phyloP scores from a whole-genome alignment of 1,140 invertebrate genomes.

The Brachionus plicatilis region DNA sequence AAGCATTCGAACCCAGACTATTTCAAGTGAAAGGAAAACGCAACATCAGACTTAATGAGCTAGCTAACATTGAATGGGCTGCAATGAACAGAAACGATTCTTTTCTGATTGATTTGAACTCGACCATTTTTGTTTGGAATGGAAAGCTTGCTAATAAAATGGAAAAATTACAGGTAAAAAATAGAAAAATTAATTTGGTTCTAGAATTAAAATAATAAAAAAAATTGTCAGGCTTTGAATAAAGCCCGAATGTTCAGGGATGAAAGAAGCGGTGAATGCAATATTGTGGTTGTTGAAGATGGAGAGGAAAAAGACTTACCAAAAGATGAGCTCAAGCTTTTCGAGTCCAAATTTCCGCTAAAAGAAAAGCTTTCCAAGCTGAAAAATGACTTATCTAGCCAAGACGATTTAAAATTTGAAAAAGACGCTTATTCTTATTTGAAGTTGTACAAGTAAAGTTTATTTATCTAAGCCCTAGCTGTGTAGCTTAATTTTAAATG shows the following conservation, averaged over 20 bases:
- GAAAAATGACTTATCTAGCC: not conserved
- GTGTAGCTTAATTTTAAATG: not conserved
- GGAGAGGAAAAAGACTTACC: conserved; percentile 72
- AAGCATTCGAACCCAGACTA: conserved; percentile 65
- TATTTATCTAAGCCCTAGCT: not conserved
- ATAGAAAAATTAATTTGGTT: not conserved
- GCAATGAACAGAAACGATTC: conserved; percentile 83
- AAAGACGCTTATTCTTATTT: conserved; percentile 4
- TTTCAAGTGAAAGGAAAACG: conserved; percentile 83
- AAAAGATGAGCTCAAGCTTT: conserved; percentile 57
- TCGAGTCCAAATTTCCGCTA: conserved; percentile 20
- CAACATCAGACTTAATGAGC: conserved; percentile 73
- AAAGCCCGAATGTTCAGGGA: conserved; percentile 62
- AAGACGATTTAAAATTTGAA: conserved; percentile 31
- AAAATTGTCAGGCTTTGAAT: conserved; percentile 74
- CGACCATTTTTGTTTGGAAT: conserved; percentile 72
- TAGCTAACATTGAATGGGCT: conserved; percentile 64
- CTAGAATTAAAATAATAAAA: conserved; percentile 58
- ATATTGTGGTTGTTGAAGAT: conserved; percentile 73
- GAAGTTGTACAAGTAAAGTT: not conserved
- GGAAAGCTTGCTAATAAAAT: conserved; percentile 55
- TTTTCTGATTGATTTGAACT: conserved; percentile 76
- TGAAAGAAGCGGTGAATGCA: conserved; percentile 46
- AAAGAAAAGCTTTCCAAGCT: conserved; percentile 22
- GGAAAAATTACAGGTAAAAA: conserved; percentile 55